phyloP scores from a whole-genome alignment of 2,888 invertebrate genomes.

The Ischnus inquisitorius region DNA sequence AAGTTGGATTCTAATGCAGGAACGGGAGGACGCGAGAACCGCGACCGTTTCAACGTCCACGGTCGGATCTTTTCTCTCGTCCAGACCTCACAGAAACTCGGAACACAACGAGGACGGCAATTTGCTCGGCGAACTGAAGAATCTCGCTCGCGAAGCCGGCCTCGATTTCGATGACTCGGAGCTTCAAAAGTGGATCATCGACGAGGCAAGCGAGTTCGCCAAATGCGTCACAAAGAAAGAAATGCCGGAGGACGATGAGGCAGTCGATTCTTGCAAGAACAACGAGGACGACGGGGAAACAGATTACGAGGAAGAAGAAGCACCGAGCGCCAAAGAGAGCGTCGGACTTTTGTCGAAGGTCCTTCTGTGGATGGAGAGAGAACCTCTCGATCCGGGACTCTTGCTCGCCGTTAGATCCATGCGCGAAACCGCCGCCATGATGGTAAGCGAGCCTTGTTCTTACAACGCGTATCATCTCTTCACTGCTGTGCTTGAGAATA shows the following conservation, averaged over 20 bases:
- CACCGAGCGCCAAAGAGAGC: slow-evolving; percentile 84
- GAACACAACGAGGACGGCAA: slow-evolving; percentile 75
- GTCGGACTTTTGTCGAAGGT: slow-evolving; percentile 84
- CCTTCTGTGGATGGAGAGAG: slow-evolving; percentile 86
- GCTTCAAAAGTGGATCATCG: slow-evolving; percentile 78
- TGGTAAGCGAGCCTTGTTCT: slow-evolving; percentile 78
- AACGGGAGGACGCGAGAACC: slow-evolving; percentile 71
- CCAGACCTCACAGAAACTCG: slow-evolving; percentile 55
- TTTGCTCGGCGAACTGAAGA: slow-evolving; percentile 75
- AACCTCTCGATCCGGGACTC: slow-evolving; percentile 85
- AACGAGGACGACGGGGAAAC: slow-evolving; percentile 73
- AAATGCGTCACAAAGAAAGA: slow-evolving; percentile 75
- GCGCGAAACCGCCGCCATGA: slow-evolving; percentile 82
- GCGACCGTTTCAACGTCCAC: slow-evolving; percentile 20
- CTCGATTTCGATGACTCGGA: slow-evolving; percentile 76
- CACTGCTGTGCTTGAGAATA: not conserved
- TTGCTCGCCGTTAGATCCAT: slow-evolving; percentile 82
- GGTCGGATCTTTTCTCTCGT: slow-evolving; percentile 65
- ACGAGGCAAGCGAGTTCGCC: slow-evolving; percentile 77
- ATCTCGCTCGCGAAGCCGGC: slow-evolving; percentile 77
- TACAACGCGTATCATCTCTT: not conserved
- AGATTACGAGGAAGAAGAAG: slow-evolving; percentile 73
- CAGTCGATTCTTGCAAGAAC: slow-evolving; percentile 69
- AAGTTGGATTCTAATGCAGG: slow-evolving; percentile 80
- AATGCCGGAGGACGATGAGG: slow-evolving; percentile 70